These are phyloP conservation scores for Gobiocypris rarus DNA, from an alignment of 2,113 vertebrate species.

Conservation along the genomic window DNA sequence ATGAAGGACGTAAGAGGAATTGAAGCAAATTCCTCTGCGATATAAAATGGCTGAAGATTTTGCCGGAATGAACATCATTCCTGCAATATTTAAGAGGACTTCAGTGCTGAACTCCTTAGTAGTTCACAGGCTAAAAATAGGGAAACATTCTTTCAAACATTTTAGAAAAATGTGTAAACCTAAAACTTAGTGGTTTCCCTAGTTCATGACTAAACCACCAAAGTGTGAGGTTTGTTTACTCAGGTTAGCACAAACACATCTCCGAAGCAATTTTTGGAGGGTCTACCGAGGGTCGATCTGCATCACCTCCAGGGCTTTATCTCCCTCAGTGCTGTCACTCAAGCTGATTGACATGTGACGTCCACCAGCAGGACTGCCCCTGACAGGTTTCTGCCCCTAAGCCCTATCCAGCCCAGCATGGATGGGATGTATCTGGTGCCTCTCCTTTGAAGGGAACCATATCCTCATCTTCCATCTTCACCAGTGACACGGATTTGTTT, in stretches of 20 bases:
- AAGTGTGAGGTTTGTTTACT: conserved; percentile 26
- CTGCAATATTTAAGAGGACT: neutral
- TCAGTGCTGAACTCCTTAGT: neutral
- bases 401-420: neutral
- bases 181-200: neutral
- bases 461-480: neutral
- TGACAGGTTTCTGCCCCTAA: neutral
- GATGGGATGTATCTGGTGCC: neutral
- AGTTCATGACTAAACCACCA: neutral
- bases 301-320: neutral
- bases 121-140: neutral
- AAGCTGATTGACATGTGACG: neutral
- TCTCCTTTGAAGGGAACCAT: neutral
- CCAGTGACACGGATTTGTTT: neutral
- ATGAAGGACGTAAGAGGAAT: conserved; percentile 16
- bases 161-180: neutral
- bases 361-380: neutral
- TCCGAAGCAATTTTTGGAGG: conserved; percentile 3
- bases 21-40: neutral
- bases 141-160: neutral
- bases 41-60: neutral
- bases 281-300: neutral
- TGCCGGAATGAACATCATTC: conserved; percentile 19
- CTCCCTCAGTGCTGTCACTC: neutral
- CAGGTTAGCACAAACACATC: conserved; percentile 17